These are phyloP conservation scores for Myoxocephalus aenaeus DNA, from an alignment of 2,797 vertebrate species.

Conservation along the genomic window DNA sequence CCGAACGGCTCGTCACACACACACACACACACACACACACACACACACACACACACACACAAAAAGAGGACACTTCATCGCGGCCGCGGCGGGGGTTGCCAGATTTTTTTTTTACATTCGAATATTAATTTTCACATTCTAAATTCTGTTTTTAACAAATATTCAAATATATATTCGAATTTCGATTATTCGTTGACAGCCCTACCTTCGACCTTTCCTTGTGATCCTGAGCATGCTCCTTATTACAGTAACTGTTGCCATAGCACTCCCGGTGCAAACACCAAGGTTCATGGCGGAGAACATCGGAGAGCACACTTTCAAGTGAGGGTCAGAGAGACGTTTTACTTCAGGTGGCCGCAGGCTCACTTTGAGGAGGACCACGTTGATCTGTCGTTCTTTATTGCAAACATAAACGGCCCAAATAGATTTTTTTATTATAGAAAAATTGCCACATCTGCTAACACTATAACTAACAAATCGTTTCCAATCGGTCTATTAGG, in stretches of 20 bases:
- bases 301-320: slow-evolving; percentile 56
- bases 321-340: slow-evolving; percentile 55
- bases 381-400: slow-evolving; percentile 20
- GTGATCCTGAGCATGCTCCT: slow-evolving; percentile 51
- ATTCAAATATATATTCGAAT: too few relatives aligned
- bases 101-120: too few relatives aligned
- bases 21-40: too few relatives aligned
- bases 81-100: too few relatives aligned
- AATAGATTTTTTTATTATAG: not conserved
- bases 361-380: slow-evolving; percentile 25
- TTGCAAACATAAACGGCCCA: slow-evolving; percentile 12
- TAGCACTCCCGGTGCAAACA: slow-evolving; percentile 71
- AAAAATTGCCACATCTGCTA: slow-evolving; percentile 55
- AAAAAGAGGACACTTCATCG: too few relatives aligned
- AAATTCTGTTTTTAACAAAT: too few relatives aligned
- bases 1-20: too few relatives aligned
- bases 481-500: slow-evolving; percentile 35
- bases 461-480: slow-evolving; percentile 44
- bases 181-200: too few relatives aligned
- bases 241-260: slow-evolving; percentile 84
- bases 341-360: slow-evolving; percentile 34
- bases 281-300: slow-evolving; percentile 72
- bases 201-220: slow-evolving; percentile 78
- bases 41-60: too few relatives aligned
- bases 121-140: too few relatives aligned